A percentile compares a stretch with the other conserved stretches of the same genome.
Conservation (phyloP, 2,888 invertebrate genomes). For the Agriopis marginaria region DNA sequence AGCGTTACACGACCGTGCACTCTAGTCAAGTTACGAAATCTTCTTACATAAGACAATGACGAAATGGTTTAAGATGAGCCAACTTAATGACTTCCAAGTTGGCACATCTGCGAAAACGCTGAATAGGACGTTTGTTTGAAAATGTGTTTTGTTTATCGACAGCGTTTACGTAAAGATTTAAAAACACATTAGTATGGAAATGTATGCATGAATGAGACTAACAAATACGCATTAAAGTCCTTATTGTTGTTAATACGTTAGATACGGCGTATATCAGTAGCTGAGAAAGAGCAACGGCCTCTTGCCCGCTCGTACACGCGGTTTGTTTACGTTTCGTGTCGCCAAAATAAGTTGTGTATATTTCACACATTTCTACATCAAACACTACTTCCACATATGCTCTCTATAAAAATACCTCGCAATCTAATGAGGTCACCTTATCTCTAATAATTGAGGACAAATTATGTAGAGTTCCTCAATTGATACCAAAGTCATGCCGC, state of each 20-base stretch:
- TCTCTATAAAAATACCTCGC: conserved; percentile 37
- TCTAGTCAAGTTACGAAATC: conserved; percentile 74
- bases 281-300: conserved; percentile 72
- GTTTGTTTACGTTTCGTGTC: conserved; percentile 70
- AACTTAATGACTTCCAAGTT: conserved; percentile 69
- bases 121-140: conserved; percentile 12
- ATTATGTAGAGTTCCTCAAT: conserved; percentile 66
- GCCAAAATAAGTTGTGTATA: conserved; percentile 64
- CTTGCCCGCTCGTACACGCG: conserved; percentile 70
- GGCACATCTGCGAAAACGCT: conserved; percentile 47
- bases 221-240: conserved; percentile 32
- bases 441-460: conserved; percentile 59
- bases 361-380: conserved; percentile 46
- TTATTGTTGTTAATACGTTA: conserved; percentile 41
- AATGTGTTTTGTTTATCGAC: conserved; percentile 8
- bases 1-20: conserved; percentile 61
- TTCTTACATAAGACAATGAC: conserved; percentile 75
- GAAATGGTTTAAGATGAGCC: conserved; percentile 72
- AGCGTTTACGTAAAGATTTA: conserved; percentile 15
- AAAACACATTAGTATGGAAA: conserved; percentile 32
- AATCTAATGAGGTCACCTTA: conserved; percentile 58
- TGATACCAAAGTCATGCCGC: conserved; percentile 54
- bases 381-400: conserved; percentile 28
- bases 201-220: conserved; percentile 18
- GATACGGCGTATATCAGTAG: conserved; percentile 57